Evolutionary conservation across 1,140 invertebrate species (phyloP), one percentile per base, ranked within the genome.

Genomic region (Caenorhabditis latens): DNA sequence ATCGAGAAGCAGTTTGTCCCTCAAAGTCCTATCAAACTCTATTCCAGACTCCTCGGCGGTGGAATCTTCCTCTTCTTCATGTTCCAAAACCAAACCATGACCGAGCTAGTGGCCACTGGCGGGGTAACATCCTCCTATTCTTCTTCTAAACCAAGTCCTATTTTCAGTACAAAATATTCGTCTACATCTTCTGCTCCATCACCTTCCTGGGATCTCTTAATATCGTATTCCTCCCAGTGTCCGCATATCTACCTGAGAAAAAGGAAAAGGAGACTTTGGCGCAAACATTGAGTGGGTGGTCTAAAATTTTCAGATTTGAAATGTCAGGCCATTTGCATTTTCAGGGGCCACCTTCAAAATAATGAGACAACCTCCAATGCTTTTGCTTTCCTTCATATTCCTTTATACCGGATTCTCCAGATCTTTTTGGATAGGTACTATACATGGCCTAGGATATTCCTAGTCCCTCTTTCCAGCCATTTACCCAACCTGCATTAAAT

Each of bases 51-150:
- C 1, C 46, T 79, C 11, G 71, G 71, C 5, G 71, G 71, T 24
- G 71, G 71, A 7, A 50, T 79, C n/a, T 79, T 79, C 11, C 71
- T 79, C 11, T 79, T 21, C n/a, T 79, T 79, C 46, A 79, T 79
- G 71, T 79, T 79, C 46, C 71, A 50, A 21, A 9, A 79, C 46
- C 13, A n/a, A 32, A 50, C 46, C 5, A 79, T 79, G 19, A 14
- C 43, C 1, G 43, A 79, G 11, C 16, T 79, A 13, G 71, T 79
- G 13, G 19, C 6, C 2, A 79, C 32, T 32, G 71, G 71, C 32
- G 71, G 13, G 32, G 32, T 32, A 32, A 75, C 2, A 32, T 32
- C 32, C 32, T 1, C 50, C 5, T 14, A 9, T 0, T 53, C 50
- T 11, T 5, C 32, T 32, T 32, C 0, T 32, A 2, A 32, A 0